Evolutionary conservation across 1,140 invertebrate species (phyloP).

Genomic region (Macrocentrus cingulum): DNA sequence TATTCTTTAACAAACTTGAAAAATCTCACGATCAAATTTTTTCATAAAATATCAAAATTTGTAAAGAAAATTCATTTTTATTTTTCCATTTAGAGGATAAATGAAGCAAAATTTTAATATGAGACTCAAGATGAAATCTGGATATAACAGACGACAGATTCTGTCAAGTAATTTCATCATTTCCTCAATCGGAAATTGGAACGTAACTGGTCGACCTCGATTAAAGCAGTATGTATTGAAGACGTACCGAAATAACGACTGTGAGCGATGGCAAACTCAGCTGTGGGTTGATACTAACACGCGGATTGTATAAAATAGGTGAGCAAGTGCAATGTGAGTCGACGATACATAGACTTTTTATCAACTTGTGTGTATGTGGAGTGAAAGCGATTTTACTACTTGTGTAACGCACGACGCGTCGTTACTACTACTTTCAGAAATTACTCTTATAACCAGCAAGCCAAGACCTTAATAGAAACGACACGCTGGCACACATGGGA

Average conservation of each 20-base stretch:
- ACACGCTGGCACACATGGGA: not conserved
- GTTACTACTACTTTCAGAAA: conserved; percentile 19
- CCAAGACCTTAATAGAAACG: conserved; percentile 7
- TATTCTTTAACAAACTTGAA: too few species aligned
- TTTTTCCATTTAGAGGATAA: too few species aligned
- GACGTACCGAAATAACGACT: conserved; percentile 7
- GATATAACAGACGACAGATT: too few species aligned
- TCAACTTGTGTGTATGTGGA: conserved; percentile 12
- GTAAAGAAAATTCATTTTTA: too few species aligned
- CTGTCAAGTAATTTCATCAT: not conserved
- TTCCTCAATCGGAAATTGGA: conserved; percentile 6
- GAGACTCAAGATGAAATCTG: too few species aligned
- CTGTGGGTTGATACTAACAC: too few species aligned
- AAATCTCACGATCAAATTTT: too few species aligned
- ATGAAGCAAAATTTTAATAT: too few species aligned
- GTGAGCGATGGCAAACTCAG: not conserved
- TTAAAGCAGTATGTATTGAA: not conserved
- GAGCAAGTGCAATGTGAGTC: not conserved
- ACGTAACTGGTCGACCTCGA: conserved; percentile 9
- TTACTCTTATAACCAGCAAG: not conserved
- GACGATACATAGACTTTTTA: not conserved
- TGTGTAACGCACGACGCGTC: conserved; percentile 20
- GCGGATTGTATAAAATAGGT: too few species aligned
- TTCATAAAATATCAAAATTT: too few species aligned
- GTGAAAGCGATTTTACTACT: conserved; percentile 27